A percentile compares a stretch with the other conserved stretches of the same genome.
Conservation (phyloP, 2,797 vertebrate genomes). For the Eospalax fontanierii region DNA sequence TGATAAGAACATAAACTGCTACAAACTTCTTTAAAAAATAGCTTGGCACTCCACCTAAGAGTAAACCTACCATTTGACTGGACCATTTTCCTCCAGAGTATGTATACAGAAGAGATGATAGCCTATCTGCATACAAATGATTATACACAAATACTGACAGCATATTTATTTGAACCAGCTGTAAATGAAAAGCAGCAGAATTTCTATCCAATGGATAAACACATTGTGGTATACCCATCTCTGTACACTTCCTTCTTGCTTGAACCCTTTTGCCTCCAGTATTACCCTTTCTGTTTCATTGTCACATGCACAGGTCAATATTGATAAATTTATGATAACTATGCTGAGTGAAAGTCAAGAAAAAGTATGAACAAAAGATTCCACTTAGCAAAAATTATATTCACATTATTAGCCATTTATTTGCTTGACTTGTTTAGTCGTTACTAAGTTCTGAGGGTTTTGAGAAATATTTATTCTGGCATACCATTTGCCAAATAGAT, state of each 20-base stretch:
- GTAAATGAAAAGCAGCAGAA: constrained; percentile 1
- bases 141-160: neutral
- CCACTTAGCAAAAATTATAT: neutral
- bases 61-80: neutral
- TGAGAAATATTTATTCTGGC: neutral
- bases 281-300: too few relatives aligned
- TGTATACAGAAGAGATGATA: neutral
- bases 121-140: neutral
- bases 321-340: neutral
- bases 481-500: constrained; percentile 16
- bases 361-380: neutral
- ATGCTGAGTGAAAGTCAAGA: neutral
- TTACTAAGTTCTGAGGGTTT: neutral
- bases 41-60: neutral
- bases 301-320: neutral
- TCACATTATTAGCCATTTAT: neutral
- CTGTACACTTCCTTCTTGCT: too few relatives aligned
- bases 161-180: neutral
- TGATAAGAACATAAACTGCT: neutral
- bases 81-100: too few relatives aligned
- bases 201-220: neutral
- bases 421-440: neutral
- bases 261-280: neutral
- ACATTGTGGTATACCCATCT: neutral
- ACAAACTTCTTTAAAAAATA: neutral